phyloP scores from a whole-genome alignment of 2,797 vertebrate genomes.

The Chaunax sp. region DNA sequence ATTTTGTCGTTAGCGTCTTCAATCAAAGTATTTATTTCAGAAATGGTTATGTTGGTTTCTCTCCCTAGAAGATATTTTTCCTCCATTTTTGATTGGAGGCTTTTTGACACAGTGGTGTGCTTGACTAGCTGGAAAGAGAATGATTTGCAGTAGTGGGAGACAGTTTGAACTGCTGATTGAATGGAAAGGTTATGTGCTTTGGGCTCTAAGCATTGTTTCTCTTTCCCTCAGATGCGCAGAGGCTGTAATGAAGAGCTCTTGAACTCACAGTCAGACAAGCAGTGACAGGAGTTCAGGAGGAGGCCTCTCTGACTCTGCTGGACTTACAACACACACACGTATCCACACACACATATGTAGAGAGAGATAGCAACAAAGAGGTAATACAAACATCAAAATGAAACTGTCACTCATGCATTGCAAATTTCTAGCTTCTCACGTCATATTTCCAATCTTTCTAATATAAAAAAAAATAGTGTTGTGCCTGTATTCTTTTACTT shows the following conservation, averaged over 20 bases:
- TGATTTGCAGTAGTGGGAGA: constrained; percentile 74
- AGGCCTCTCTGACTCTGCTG: constrained; percentile 73
- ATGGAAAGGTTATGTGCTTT: constrained; percentile 84
- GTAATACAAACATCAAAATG: constrained; percentile 84
- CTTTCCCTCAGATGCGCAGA: constrained; percentile 78
- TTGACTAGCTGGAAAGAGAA: constrained; percentile 71
- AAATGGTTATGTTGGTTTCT: constrained; percentile 26
- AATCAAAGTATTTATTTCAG: constrained; percentile 21
- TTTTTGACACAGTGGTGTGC: constrained; percentile 70
- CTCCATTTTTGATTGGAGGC: constrained; percentile 66
- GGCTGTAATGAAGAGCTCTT: constrained; percentile 90
- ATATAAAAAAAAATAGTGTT: constrained; percentile 14
- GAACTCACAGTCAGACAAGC: constrained; percentile 85
- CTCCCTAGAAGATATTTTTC: constrained; percentile 57
- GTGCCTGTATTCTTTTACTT: constrained; percentile 3
- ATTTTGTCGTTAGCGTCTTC: constrained; percentile 36
- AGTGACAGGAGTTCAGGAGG: constrained; percentile 88
- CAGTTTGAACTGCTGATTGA: constrained; percentile 82
- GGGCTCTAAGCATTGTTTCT: constrained; percentile 80
- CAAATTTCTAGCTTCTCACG: constrained; percentile 87
- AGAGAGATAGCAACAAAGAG: constrained; percentile 29
- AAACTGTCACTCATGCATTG: constrained; percentile 87
- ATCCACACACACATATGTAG: constrained; percentile 3
- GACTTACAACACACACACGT: constrained; percentile 34
- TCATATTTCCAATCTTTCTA: constrained; percentile 18